Base-by-base conservation (phyloP, 2,888 invertebrate species). In the Sphaeridia pumilis region DNA sequence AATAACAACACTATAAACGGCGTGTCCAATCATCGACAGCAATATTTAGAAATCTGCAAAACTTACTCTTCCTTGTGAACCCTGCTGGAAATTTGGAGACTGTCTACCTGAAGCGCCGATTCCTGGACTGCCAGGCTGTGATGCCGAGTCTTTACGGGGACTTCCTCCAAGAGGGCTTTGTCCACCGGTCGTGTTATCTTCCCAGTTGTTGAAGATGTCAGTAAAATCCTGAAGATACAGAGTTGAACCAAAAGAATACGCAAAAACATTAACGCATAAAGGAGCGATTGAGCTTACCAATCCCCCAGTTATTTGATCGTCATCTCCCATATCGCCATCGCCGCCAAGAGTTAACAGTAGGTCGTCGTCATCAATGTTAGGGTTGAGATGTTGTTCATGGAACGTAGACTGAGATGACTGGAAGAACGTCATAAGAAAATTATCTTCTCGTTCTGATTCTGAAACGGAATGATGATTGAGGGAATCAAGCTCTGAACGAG, bases 371-470 rank as follows among this genome's bases (percentile, higher is more conserved):
- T 83, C 83, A 41, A 78, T 78, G 36, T 82, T 82, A 26, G 79
- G 77, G 22, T 79, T 78, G 61, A 79, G 79, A 66, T 81, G 80
- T 62, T 78, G 78, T 66, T 82, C 82, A 58, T 66, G 66, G 70
- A 83, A 83, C 51, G 82, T 79, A 44, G 81, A 80, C 70, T 82
- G 83, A 35, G 81, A 80, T 21, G 82, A 82, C 78, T 80, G 67
- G 26, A 54, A 54, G 50, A 54, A 51, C n/a, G n/a, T 26, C 4
- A 49, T 25, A 36, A 14, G 10, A 24, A 28, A 21, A 41, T 45
- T 26, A 45, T 27, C n/a, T 17, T 7, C 21, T 31, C 31, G 14
- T 31, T 7, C 31, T 7, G 31, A n/a, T n/a, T n/a, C n/a, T n/a
- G n/a, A n/a, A n/a, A n/a, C n/a, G n/a, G n/a, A n/a, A n/a, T n/a